Conservation (phyloP, 1,140 invertebrate species). For the Nilaparvata lugens region DNA sequence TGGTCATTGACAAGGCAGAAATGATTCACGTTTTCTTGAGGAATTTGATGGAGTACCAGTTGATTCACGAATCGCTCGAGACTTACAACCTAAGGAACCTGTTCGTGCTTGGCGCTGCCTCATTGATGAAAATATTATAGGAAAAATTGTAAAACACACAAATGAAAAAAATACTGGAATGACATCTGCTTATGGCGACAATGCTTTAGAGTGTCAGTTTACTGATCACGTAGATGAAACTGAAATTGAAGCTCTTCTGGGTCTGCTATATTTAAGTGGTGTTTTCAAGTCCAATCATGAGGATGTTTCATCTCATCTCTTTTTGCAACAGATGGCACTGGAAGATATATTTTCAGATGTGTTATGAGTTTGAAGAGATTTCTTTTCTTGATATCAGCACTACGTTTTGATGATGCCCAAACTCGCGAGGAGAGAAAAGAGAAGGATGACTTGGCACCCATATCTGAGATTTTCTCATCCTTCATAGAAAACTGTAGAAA, state of each 20-base stretch:
- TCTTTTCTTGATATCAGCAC: conserved; percentile 7
- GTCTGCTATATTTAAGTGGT: conserved; percentile 16
- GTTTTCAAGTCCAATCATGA: conserved; percentile 23
- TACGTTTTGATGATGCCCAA: conserved; percentile 17
- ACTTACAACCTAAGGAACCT: neutral
- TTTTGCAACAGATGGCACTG: conserved; percentile 23
- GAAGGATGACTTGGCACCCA: neutral
- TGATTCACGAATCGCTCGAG: too few relatives aligned
- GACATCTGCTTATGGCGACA: neutral
- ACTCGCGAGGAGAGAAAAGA: neutral
- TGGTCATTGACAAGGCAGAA: too few relatives aligned
- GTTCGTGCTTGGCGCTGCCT: neutral
- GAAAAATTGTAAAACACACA: neutral
- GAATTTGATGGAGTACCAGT: too few relatives aligned
- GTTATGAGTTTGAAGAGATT: conserved; percentile 23
- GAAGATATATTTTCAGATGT: conserved; percentile 23
- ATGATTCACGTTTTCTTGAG: too few relatives aligned
- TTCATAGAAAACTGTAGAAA: conserved; percentile 16
- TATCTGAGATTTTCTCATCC: conserved; percentile 2
- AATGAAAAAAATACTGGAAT: neutral
- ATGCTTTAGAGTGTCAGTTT: neutral
- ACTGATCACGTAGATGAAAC: neutral
- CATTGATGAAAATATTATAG: neutral
- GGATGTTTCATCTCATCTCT: conserved; percentile 14
- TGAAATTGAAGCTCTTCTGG: conserved; percentile 20